phyloP scores from a whole-genome alignment of 2,797 vertebrate genomes.

The Dallia pectoralis region DNA sequence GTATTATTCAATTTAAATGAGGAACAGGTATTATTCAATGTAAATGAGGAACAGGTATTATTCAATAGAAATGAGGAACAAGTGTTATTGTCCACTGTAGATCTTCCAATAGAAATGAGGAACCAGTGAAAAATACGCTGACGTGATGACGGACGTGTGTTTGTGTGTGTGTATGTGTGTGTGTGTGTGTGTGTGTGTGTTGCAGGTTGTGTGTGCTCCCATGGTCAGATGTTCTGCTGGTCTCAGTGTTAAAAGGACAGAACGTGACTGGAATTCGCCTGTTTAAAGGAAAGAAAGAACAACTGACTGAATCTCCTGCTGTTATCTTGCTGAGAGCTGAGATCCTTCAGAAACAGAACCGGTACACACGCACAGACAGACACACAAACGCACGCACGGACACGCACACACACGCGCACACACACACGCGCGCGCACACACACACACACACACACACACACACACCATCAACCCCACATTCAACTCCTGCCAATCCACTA shows the following conservation, averaged over 20 bases:
- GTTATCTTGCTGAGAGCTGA: constrained; percentile 71
- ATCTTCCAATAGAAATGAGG: too few species aligned
- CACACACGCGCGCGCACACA: too few species aligned
- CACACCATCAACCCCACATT: too few species aligned
- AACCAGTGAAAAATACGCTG: too few species aligned
- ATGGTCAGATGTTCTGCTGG: constrained; percentile 75
- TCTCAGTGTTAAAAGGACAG: constrained; percentile 75
- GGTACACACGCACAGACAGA: background rate
- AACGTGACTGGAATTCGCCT: constrained; percentile 70
- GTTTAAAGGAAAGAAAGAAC: constrained; percentile 68
- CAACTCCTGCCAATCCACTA: too few species aligned
- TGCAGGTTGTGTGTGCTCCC: constrained; percentile 69
- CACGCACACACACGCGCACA: background rate
- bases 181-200: background rate
- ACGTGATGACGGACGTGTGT: too few species aligned
- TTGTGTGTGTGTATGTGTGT: background rate
- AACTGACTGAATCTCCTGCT: constrained; percentile 61
- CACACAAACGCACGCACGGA: background rate
- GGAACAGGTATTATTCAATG: background rate
- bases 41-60: background rate
- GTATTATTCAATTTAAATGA: background rate
- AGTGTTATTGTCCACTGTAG: background rate
- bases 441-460: too few species aligned
- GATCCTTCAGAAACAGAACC: constrained; percentile 53
- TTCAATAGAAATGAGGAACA: background rate